These are phyloP conservation scores for Notiomystis cincta DNA, from an alignment of 2,113 vertebrate genomes.

Conservation along the genomic window DNA sequence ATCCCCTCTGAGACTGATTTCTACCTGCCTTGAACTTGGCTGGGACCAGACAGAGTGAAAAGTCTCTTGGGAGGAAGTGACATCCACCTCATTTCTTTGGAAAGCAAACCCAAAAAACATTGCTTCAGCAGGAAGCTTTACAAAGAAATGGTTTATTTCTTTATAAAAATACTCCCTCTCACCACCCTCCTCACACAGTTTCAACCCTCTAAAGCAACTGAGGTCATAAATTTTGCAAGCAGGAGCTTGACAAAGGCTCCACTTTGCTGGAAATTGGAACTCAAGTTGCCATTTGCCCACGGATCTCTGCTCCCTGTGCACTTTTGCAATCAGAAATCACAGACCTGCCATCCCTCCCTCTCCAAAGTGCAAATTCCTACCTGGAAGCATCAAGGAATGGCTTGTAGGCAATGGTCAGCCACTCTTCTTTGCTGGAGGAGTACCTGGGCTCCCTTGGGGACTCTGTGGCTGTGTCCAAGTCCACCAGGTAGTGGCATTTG, in stretches of 20 bases:
- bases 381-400: conserved; percentile 91
- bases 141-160: not conserved
- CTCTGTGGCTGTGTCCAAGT: conserved; percentile 82
- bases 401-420: conserved; percentile 85
- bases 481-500: conserved; percentile 94
- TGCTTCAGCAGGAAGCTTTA: not conserved
- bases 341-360: not conserved
- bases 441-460: conserved; percentile 84
- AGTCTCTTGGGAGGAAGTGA: not conserved
- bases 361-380: conserved; percentile 64
- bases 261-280: not conserved
- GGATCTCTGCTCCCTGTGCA: not conserved
- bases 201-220: not conserved
- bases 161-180: not conserved
- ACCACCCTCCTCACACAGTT: not conserved
- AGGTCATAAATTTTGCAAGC: not conserved
- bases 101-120: not conserved
- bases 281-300: not conserved
- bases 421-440: conserved; percentile 86
- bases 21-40: not conserved
- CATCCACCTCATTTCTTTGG: not conserved
- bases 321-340: not conserved
- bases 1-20: not conserved
- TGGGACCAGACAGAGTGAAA: not conserved
- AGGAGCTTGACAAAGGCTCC: not conserved